phyloP scores from a whole-genome alignment of 1,140 invertebrate species.

The Drosophila triauraria region DNA sequence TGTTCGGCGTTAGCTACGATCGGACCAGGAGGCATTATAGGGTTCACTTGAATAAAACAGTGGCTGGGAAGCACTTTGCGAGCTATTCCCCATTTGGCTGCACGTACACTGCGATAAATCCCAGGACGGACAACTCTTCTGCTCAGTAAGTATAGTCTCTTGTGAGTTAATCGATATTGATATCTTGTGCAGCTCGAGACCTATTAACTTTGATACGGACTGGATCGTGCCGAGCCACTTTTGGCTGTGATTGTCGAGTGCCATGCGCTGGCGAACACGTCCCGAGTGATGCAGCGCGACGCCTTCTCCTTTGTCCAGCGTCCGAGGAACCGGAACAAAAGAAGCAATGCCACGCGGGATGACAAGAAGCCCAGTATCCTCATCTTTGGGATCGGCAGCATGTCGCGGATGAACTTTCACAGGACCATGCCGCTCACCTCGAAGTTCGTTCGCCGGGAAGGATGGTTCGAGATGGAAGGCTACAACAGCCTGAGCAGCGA shows the following conservation, averaged over 20 bases:
- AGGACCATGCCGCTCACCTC: conserved; percentile 47
- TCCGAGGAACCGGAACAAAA: conserved; percentile 13
- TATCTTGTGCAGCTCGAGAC: not conserved
- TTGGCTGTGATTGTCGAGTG: conserved; percentile 35
- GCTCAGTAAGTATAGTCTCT: conserved; percentile 17
- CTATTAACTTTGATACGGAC: not conserved
- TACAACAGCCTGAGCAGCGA: conserved; percentile 88
- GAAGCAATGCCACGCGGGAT: conserved; percentile 58
- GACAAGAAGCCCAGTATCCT: conserved; percentile 25
- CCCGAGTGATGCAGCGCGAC: conserved; percentile 36
- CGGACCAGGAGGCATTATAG: conserved; percentile 39
- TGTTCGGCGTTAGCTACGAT: conserved; percentile 85
- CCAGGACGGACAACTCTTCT: not conserved
- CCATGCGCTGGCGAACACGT: not conserved
- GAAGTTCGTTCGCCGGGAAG: conserved; percentile 24
- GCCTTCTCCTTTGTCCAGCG: conserved; percentile 51
- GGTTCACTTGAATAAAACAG: conserved; percentile 53
- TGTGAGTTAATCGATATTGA: not conserved
- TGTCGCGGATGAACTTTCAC: conserved; percentile 53
- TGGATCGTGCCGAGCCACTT: conserved; percentile 31
- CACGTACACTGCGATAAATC: conserved; percentile 12
- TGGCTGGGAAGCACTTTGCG: conserved; percentile 59
- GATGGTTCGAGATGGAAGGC: conserved; percentile 52
- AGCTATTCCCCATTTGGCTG: conserved; percentile 27
- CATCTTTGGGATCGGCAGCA: conserved; percentile 39